Conservation (phyloP, 2,797 vertebrate genomes). For the Pagetopsis macropterus region DNA sequence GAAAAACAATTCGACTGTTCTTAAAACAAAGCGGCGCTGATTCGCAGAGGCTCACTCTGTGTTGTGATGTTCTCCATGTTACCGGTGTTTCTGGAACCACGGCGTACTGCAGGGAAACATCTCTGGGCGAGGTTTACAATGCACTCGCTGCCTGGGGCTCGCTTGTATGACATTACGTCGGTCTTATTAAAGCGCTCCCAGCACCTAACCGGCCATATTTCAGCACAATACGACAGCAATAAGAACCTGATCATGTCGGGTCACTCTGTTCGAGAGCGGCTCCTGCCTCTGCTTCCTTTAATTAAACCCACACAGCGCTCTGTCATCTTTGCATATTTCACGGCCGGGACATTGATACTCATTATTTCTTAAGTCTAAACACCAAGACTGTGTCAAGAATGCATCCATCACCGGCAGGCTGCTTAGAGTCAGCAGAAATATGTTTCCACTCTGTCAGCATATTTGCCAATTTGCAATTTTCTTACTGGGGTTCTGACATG, state of each 20-base stretch:
- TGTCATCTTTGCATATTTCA: slow-evolving; percentile 97
- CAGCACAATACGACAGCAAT: slow-evolving; percentile 90
- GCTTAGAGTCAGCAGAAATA: slow-evolving; percentile 91
- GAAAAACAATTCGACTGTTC: slow-evolving; percentile 64
- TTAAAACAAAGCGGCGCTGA: slow-evolving; percentile 53
- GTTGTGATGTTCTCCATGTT: slow-evolving; percentile 37
- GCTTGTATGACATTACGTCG: slow-evolving; percentile 70
- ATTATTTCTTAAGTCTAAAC: slow-evolving; percentile 99
- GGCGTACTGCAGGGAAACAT: slow-evolving; percentile 31
- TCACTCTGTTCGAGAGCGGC: slow-evolving; percentile 91
- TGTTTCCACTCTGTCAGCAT: slow-evolving; percentile 91
- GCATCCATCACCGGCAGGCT: slow-evolving; percentile 94
- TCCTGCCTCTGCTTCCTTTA: slow-evolving; percentile 91
- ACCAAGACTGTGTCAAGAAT: slow-evolving; percentile 99
- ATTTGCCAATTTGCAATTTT: slow-evolving; percentile 97
- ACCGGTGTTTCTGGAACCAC: slow-evolving; percentile 52
- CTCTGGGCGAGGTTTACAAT: slow-evolving; percentile 36
- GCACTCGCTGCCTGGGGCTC: slow-evolving; percentile 38
- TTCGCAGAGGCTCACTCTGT: slow-evolving; percentile 29
- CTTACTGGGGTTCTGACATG: slow-evolving; percentile 88
- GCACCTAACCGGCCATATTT: slow-evolving; percentile 85
- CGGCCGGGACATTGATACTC: slow-evolving; percentile 99
- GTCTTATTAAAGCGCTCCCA: slow-evolving; percentile 79
- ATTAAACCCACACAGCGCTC: slow-evolving; percentile 96
- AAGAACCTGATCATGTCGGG: slow-evolving; percentile 98